Evolutionary conservation across 2,113 vertebrate genomes (phyloP), one percentile per base, ranked within the genome.

Genomic region (Orientallactaga bullata): DNA sequence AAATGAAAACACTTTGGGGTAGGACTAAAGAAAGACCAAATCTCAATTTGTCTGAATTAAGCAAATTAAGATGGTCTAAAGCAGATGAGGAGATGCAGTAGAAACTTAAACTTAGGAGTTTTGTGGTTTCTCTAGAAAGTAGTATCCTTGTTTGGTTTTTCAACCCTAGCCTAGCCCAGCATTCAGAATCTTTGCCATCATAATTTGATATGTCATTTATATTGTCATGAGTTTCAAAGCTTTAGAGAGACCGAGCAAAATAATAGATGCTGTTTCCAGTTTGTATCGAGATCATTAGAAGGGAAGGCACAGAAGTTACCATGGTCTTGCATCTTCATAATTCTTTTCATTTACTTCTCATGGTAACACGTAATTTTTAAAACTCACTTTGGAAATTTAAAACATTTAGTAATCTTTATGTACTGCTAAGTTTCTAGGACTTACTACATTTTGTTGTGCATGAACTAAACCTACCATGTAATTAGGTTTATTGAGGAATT

Each of bases 371-470:
- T 32, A 87, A 60, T 32, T 85, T 76, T 71, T 26, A 76, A 93
- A 94, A 13, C 69, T 1, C 13, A 2, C 23, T 11, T 74, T 23
- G 65, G 60, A 90, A 55, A 65, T 79, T 92, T 72, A n/a, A 66
- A 89, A 77, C 23, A 66, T 76, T 89, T 66, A 15, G 2, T 81
- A 89, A 84, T 81, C 80, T 95, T 94, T 89, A 95, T 4, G 1
- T 83, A 26, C 58, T 85, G 37, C 35, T 91, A 85, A 81, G 11
- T 79, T 95, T 82, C 51, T 88, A 94, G 80, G 51, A 82, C 35
- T 37, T 94, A 73, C 15, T 68, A 66, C 79, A 28, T 72, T 94
- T 93, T 91, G 76, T 17, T 63, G 71, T 85, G 39, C 30, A 76
- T 91, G 37, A 85, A 85, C 30, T 81, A 80, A 90, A 80, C 79